phyloP scores from a whole-genome alignment of 2,797 vertebrate species.

The Myotis daubentonii region DNA sequence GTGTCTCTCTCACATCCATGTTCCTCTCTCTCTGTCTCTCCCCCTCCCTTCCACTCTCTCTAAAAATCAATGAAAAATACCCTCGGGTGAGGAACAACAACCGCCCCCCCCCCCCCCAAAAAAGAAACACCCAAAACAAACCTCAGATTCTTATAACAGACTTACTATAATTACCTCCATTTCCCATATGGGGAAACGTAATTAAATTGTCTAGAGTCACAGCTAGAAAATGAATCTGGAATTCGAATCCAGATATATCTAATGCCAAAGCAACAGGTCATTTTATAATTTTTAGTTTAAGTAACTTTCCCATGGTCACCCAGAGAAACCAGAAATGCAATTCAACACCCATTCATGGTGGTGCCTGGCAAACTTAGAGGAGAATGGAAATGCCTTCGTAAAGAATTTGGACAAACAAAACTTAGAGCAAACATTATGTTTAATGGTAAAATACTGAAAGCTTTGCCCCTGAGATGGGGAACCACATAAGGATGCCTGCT shows the following conservation, averaged over 20 bases:
- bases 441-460: slow-evolving; percentile 39
- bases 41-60: too few species aligned
- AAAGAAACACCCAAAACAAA: too few species aligned
- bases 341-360: not conserved
- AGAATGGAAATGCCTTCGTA: slow-evolving; percentile 44
- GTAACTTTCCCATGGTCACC: slow-evolving; percentile 29
- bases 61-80: too few species aligned
- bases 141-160: not conserved
- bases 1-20: too few species aligned
- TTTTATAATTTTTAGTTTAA: slow-evolving; percentile 48
- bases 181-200: slow-evolving; percentile 58
- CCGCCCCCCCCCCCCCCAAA: too few species aligned
- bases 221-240: slow-evolving; percentile 27
- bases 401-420: slow-evolving; percentile 6
- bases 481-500: not conserved
- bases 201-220: slow-evolving; percentile 47
- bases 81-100: too few species aligned
- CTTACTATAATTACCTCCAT: slow-evolving; percentile 40
- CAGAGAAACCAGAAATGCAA: slow-evolving; percentile 36
- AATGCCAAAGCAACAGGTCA: slow-evolving; percentile 36
- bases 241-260: slow-evolving; percentile 32
- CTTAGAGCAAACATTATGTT: not conserved
- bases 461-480: slow-evolving; percentile 4
- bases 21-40: too few species aligned
- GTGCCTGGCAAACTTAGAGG: slow-evolving; percentile 1